Evolutionary conservation across 2,888 invertebrate genomes (phyloP).

Genomic region (Drosophila mulleri): DNA sequence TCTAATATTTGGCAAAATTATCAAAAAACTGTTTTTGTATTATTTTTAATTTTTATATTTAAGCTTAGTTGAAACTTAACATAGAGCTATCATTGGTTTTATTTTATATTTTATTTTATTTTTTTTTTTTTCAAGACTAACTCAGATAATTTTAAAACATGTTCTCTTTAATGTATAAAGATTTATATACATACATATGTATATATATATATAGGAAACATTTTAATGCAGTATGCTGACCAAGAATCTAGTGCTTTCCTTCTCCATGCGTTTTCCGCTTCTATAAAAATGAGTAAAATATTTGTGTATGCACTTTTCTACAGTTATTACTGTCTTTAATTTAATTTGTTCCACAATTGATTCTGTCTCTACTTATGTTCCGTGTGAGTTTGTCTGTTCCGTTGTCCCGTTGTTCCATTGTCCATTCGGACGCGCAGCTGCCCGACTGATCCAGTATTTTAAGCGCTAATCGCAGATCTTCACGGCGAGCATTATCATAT

Average conservation of each 20-base stretch:
- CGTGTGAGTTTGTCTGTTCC: not conserved
- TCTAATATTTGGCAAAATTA: too few species aligned
- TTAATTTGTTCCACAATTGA: not conserved
- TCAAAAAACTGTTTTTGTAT: too few species aligned
- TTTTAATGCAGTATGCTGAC: too few species aligned
- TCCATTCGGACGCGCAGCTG: slow-evolving; percentile 6
- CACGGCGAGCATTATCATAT: slow-evolving; percentile 65
- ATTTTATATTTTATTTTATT: too few species aligned
- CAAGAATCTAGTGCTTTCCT: not conserved
- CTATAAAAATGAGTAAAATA: not conserved
- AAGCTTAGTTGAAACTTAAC: too few species aligned
- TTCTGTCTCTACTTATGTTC: slow-evolving; percentile 11
- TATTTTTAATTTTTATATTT: too few species aligned
- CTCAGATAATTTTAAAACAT: too few species aligned
- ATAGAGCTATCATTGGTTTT: too few species aligned
- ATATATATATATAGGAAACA: too few species aligned
- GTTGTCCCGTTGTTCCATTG: slow-evolving; percentile 3
- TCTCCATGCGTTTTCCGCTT: not conserved
- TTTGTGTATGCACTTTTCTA: slow-evolving; percentile 14
- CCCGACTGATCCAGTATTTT: slow-evolving; percentile 36
- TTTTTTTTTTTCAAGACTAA: too few species aligned
- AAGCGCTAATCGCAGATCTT: slow-evolving; percentile 64
- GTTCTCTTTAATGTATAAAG: too few species aligned
- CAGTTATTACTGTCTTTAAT: not conserved
- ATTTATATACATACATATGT: too few species aligned